A percentile compares a stretch with the other conserved stretches of the same genome.
Conservation (phyloP, 1,140 invertebrate genomes). For the Neotoxoptera formosana region DNA sequence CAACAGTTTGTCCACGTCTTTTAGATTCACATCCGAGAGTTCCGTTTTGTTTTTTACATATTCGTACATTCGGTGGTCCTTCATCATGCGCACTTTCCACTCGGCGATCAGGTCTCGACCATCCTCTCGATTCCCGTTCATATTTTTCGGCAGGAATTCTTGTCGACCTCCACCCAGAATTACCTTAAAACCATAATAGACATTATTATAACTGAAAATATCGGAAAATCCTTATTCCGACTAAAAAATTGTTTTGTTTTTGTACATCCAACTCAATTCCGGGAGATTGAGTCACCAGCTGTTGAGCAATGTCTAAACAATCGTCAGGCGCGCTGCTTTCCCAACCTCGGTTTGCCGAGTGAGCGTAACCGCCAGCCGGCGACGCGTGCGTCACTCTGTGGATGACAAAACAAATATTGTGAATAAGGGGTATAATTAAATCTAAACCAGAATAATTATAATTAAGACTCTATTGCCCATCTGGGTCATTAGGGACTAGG, state of each 20-base stretch:
- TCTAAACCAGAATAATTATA: background rate
- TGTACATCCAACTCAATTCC: slow-evolving; percentile 69
- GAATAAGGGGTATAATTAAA: background rate
- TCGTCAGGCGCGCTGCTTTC: slow-evolving; percentile 64
- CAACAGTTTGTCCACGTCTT: slow-evolving; percentile 42
- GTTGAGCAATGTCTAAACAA: slow-evolving; percentile 69
- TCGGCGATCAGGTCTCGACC: slow-evolving; percentile 67
- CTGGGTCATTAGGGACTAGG: too few relatives aligned
- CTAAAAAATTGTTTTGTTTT: background rate
- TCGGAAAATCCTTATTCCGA: background rate
- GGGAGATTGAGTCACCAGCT: slow-evolving; percentile 70
- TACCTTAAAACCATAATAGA: slow-evolving; percentile 44
- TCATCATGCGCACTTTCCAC: slow-evolving; percentile 65
- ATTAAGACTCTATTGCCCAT: background rate
- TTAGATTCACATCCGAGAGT: slow-evolving; percentile 21
- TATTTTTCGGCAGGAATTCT: slow-evolving; percentile 67
- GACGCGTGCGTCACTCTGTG: slow-evolving; percentile 79
- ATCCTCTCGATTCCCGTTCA: slow-evolving; percentile 65
- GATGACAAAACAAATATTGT: background rate
- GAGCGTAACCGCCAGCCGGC: slow-evolving; percentile 78
- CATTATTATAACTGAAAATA: background rate
- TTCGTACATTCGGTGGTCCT: background rate
- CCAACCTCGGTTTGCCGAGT: slow-evolving; percentile 73
- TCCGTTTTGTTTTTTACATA: slow-evolving; percentile 51
- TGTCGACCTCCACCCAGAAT: slow-evolving; percentile 69